Evolutionary conservation across 2,797 vertebrate genomes (phyloP).

Genomic region (Coreius guichenoti): DNA sequence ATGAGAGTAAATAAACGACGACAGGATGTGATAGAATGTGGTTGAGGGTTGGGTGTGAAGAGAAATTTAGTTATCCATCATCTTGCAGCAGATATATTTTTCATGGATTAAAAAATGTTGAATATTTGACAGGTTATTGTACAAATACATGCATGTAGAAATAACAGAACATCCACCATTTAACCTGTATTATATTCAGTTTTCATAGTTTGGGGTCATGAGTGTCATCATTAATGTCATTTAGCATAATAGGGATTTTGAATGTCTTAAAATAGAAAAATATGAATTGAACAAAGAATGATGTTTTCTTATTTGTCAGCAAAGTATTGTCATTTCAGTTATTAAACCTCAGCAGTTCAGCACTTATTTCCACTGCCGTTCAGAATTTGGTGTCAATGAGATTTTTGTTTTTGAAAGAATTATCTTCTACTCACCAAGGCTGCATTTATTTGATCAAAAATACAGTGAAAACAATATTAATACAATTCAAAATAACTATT

Average conservation of each 20-base stretch:
- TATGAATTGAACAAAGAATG: background rate
- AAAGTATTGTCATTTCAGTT: background rate
- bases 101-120: conserved; percentile 56
- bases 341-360: background rate
- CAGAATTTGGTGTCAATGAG: background rate
- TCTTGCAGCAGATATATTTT: conserved; percentile 60
- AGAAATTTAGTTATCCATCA: conserved; percentile 47
- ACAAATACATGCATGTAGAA: conserved; percentile 38
- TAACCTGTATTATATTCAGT: background rate
- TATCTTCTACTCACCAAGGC: background rate
- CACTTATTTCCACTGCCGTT: background rate
- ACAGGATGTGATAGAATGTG: conserved; percentile 44
- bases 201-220: background rate
- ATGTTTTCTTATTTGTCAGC: background rate
- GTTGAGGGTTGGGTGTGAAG: conserved; percentile 44
- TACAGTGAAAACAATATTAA: background rate
- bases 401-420: background rate
- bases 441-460: background rate
- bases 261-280: conserved; percentile 13
- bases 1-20: background rate
- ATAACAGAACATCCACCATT: background rate
- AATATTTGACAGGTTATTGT: conserved; percentile 47
- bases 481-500: background rate
- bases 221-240: background rate
- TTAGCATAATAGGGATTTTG: background rate